Conservation (phyloP, 2,113 vertebrate species). For the Triplophysa dalaica region DNA sequence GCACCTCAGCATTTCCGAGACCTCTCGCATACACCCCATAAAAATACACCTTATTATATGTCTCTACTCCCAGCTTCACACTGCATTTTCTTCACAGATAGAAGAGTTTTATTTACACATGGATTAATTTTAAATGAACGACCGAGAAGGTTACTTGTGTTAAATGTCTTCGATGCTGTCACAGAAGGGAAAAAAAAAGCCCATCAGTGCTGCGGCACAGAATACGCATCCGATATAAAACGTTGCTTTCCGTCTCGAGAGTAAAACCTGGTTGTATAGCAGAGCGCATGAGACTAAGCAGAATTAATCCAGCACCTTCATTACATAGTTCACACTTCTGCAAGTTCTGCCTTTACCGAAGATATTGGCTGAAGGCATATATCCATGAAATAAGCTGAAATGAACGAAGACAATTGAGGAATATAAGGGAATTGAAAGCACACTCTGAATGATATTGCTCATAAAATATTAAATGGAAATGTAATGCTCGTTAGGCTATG, state of each 20-base stretch:
- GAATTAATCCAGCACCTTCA: slow-evolving; percentile 7
- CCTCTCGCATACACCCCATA: not conserved
- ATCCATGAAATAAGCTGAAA: slow-evolving; percentile 72
- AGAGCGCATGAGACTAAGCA: not conserved
- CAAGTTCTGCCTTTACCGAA: not conserved
- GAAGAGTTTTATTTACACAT: not conserved
- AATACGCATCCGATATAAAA: not conserved
- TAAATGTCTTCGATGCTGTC: too few relatives aligned
- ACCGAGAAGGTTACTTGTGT: not conserved
- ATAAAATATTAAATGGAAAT: slow-evolving; percentile 24
- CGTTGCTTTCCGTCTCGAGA: not conserved
- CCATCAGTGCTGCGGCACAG: not conserved
- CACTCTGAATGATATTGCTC: slow-evolving; percentile 17
- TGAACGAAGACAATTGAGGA: slow-evolving; percentile 51
- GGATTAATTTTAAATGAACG: not conserved
- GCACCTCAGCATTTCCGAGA: not conserved
- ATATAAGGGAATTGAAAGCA: slow-evolving; percentile 62
- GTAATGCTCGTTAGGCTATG: not conserved
- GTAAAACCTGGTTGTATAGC: not conserved
- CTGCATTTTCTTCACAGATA: slow-evolving; percentile 22
- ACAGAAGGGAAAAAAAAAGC: not conserved
- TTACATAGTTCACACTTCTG: slow-evolving; percentile 12
- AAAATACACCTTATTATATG: not conserved
- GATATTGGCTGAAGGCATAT: slow-evolving; percentile 46
- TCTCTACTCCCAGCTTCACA: not conserved